Evolutionary conservation across 2,113 vertebrate genomes (phyloP).

Genomic region (Catharus fuscescens): DNA sequence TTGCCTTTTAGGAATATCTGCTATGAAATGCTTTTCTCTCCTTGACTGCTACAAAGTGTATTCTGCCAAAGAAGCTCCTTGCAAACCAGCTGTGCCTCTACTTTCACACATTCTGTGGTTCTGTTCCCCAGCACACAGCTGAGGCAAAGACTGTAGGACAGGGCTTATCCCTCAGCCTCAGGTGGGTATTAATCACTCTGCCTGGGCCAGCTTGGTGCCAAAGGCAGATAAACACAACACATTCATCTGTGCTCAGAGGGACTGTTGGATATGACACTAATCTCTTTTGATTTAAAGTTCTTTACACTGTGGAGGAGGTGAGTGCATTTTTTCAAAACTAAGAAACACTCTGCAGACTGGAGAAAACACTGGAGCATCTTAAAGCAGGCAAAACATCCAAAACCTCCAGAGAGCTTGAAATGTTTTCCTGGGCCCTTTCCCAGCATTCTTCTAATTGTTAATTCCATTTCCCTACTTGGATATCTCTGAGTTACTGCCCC

Average conservation of each 20-base stretch:
- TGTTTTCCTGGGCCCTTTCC: neutral
- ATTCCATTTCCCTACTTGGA: neutral
- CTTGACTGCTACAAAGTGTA: neutral
- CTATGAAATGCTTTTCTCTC: neutral
- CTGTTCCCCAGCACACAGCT: neutral
- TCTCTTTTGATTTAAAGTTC: slow-evolving; percentile 18
- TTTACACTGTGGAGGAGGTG: neutral
- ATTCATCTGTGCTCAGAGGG: neutral
- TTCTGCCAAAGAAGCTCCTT: neutral
- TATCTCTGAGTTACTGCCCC: neutral
- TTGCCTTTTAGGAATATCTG: neutral
- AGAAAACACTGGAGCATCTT: neutral
- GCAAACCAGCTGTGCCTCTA: neutral
- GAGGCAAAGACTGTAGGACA: neutral
- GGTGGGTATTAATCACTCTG: slow-evolving; percentile 15
- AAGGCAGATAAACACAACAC: neutral
- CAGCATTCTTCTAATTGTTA: neutral
- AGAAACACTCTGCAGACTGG: neutral
- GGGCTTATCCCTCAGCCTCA: slow-evolving; percentile 7
- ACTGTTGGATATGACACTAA: neutral
- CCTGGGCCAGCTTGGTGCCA: slow-evolving; percentile 21
- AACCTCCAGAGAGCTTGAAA: neutral
- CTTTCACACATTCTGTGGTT: neutral
- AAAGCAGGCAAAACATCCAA: neutral
- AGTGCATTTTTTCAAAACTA: slow-evolving; percentile 1